phyloP scores from a whole-genome alignment of 2,888 invertebrate genomes.

The Diloba caeruleocephala region DNA sequence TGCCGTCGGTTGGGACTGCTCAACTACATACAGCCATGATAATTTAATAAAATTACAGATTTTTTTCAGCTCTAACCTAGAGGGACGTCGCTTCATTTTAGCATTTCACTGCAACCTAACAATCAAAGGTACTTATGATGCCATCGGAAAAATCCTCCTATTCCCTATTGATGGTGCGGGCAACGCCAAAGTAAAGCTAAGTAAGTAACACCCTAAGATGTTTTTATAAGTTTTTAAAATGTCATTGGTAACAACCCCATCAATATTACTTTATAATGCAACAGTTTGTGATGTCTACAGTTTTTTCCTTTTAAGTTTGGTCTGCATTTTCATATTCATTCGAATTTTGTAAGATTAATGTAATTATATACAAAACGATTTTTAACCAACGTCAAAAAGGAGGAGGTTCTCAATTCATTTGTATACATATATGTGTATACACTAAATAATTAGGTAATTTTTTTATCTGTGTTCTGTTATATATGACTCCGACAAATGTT shows the following conservation, averaged over 20 bases:
- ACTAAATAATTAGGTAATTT: too few species aligned
- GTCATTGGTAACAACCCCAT: too few species aligned
- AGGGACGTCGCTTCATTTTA: constrained; percentile 75
- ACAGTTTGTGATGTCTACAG: constrained; percentile 18
- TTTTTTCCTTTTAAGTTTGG: constrained; percentile 15
- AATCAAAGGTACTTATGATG: constrained; percentile 80
- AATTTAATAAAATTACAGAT: not conserved
- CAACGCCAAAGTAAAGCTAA: constrained; percentile 79
- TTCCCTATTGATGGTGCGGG: constrained; percentile 84
- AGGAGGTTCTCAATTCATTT: too few species aligned
- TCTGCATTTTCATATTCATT: constrained; percentile 32
- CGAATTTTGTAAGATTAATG: constrained; percentile 18
- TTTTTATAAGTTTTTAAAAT: too few species aligned
- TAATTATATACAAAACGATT: constrained; percentile 20
- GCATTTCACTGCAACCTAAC: constrained; percentile 82
- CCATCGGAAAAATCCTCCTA: constrained; percentile 74
- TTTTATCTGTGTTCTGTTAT: too few species aligned
- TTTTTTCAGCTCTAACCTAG: constrained; percentile 75
- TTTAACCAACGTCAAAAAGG: constrained; percentile 4
- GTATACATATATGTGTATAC: too few species aligned
- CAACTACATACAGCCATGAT: too few species aligned
- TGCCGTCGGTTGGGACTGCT: too few species aligned
- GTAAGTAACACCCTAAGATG: constrained; percentile 66
- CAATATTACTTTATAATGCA: too few species aligned
- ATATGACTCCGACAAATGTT: too few species aligned